Percentiles rank a stretch among this genome's conserved stretches.
These are phyloP conservation scores for Lampris incognitus DNA, from an alignment of 2,113 vertebrate genomes.

Conservation along the genomic window DNA sequence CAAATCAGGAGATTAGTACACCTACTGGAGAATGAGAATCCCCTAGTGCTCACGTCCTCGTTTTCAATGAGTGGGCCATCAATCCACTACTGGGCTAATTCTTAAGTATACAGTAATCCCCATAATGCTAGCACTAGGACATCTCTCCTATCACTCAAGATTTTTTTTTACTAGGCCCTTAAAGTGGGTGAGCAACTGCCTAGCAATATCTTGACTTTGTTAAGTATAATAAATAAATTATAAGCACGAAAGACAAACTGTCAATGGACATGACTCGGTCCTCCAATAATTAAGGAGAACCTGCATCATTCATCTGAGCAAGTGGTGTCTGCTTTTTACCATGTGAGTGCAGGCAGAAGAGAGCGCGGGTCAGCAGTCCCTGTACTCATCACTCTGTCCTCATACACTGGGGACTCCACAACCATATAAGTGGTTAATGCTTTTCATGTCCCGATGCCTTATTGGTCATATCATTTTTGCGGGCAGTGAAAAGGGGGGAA, in stretches of 20 bases:
- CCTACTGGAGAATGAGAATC: constrained; percentile 16
- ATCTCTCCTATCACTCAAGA: constrained; percentile 24
- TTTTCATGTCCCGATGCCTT: constrained; percentile 3
- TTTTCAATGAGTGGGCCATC: constrained; percentile 25
- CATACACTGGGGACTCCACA: not conserved
- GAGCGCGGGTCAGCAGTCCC: constrained; percentile 55
- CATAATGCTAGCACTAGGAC: constrained; percentile 40
- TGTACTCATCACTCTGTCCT: constrained; percentile 27
- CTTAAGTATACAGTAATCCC: constrained; percentile 38
- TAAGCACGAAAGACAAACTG: constrained; percentile 49
- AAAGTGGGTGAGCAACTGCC: constrained; percentile 62
- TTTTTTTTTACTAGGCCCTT: constrained; percentile 26
- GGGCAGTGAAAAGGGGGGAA: constrained; percentile 16
- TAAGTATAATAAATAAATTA: constrained; percentile 57
- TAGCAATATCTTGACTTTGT: constrained; percentile 54
- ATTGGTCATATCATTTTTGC: constrained; percentile 25
- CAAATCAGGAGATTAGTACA: constrained; percentile 20
- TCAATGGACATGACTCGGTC: constrained; percentile 59
- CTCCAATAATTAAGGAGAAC: constrained; percentile 58
- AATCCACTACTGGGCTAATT: constrained; percentile 28
- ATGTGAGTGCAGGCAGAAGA: constrained; percentile 11
- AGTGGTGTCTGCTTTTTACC: constrained; percentile 44
- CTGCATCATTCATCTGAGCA: constrained; percentile 59
- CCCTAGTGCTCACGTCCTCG: constrained; percentile 21
- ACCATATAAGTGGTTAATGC: constrained; percentile 21